A percentile compares a stretch with the other conserved stretches of the same genome.
Conservation (phyloP, 1,140 invertebrate genomes). For the Rhizoglyphus robini region DNA sequence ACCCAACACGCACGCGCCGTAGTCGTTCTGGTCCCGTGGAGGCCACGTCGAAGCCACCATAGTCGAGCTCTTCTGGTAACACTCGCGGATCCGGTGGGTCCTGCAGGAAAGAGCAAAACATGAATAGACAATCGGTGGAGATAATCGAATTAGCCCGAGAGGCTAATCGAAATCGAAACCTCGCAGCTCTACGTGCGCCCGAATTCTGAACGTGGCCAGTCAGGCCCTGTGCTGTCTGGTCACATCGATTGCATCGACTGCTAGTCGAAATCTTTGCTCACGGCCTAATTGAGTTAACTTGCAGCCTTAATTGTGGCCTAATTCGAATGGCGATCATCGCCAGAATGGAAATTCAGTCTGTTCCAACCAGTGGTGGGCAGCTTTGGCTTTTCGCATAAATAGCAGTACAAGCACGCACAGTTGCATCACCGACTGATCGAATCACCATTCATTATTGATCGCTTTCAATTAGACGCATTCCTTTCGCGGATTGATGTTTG, state of each 20-base stretch:
- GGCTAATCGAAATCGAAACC: background rate
- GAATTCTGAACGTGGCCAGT: background rate
- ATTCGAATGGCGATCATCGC: background rate
- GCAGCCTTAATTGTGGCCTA: background rate
- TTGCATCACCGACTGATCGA: background rate
- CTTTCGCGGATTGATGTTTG: background rate
- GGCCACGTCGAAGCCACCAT: slow-evolving; percentile 26
- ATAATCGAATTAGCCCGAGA: background rate
- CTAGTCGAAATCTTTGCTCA: background rate
- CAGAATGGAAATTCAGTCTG: too few species aligned
- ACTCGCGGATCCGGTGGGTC: slow-evolving; percentile 27
- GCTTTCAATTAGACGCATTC: slow-evolving; percentile 8
- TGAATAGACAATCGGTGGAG: slow-evolving; percentile 1
- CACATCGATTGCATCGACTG: too few species aligned
- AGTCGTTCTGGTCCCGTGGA: slow-evolving; percentile 28
- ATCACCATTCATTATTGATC: background rate
- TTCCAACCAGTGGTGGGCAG: too few species aligned
- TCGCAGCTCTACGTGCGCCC: background rate
- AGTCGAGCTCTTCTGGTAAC: slow-evolving; percentile 29
- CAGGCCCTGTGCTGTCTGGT: too few species aligned
- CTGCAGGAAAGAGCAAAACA: slow-evolving; percentile 15
- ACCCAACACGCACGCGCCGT: slow-evolving; percentile 33
- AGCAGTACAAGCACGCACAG: too few species aligned
- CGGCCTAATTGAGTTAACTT: slow-evolving; percentile 4
- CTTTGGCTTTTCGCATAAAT: too few species aligned